phyloP scores from a whole-genome alignment of 1,140 invertebrate genomes.

The Cecropterus lyciades region DNA sequence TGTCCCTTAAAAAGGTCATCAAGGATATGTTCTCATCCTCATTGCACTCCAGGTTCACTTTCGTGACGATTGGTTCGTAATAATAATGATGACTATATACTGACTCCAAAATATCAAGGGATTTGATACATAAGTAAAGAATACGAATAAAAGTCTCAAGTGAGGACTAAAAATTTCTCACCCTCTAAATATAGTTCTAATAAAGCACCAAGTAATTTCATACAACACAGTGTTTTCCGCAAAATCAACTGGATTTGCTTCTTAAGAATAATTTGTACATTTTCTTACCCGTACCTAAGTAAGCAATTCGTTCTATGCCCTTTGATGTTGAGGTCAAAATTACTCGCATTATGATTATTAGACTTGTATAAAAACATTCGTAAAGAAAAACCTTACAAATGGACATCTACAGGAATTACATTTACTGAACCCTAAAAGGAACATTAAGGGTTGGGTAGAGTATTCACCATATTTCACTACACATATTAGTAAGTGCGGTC shows the following conservation, averaged over 20 bases:
- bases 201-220: background rate
- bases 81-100: too few species aligned
- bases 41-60: too few species aligned
- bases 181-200: background rate
- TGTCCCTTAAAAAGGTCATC: too few species aligned
- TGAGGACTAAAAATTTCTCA: too few species aligned
- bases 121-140: too few species aligned
- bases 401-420: background rate
- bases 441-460: background rate
- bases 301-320: slow-evolving; percentile 14
- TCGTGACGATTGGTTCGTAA: too few species aligned
- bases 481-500: background rate
- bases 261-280: background rate
- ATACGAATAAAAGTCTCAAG: too few species aligned
- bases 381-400: slow-evolving; percentile 9
- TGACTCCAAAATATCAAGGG: too few species aligned
- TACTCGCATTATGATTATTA: slow-evolving; percentile 11
- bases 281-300: background rate
- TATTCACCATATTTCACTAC: background rate
- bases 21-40: too few species aligned
- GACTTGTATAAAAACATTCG: slow-evolving; percentile 5
- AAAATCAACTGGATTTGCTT: background rate
- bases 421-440: background rate
- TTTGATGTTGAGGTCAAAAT: slow-evolving; percentile 9
- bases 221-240: background rate